Evolutionary conservation across 2,888 invertebrate species (phyloP), one percentile per base, ranked within the genome.

Genomic region (Nemurella pictetii): DNA sequence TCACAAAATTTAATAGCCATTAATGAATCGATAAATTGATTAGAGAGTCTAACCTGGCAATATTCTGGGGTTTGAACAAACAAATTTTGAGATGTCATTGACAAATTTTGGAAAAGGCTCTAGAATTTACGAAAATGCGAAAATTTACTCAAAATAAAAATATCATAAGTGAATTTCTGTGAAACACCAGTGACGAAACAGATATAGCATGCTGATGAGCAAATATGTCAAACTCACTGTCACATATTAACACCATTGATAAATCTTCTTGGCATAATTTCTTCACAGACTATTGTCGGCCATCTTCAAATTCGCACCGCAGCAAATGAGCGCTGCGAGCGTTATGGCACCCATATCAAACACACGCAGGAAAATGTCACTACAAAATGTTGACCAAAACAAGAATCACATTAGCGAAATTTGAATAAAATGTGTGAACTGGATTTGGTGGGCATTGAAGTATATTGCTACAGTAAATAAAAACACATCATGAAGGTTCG

Each of bases 231-330:
- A 36, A 81, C 80, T 32, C 35, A 81, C 80, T 81, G 80, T 81
- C 80, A 81, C 80, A 81, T 81, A 81, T 32, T 36, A 35, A 81
- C 29, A 81, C 15, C 80, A 81, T 81, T 36, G 80, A 36, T 81
- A 15, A 81, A 35, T 81, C 36, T 81, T 12, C 30, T 35, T 81
- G 80, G 35, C 80, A 75, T 75, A 75, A 15, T 75, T 75, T 12
- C 75, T 9, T 27, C 25, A 36, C 15, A 26, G 26, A 55, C 55
- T 55, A 55, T 55, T 55, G 55, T 55, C 55, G 20, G 55, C 55
- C 55, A 55, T 55, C 55, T 55, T 55, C 55, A 55, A 15, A n/a
- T n/a, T n/a, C n/a, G n/a, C n/a, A n/a, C n/a, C n/a, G n/a, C n/a
- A n/a, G n/a, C n/a, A n/a, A n/a, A n/a, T n/a, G n/a, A n/a, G n/a